A percentile compares a stretch with the other conserved stretches of the same genome.
These are phyloP conservation scores for Harpagoxenus sublaevis DNA, from an alignment of 2,888 invertebrate species.

Conservation along the genomic window DNA sequence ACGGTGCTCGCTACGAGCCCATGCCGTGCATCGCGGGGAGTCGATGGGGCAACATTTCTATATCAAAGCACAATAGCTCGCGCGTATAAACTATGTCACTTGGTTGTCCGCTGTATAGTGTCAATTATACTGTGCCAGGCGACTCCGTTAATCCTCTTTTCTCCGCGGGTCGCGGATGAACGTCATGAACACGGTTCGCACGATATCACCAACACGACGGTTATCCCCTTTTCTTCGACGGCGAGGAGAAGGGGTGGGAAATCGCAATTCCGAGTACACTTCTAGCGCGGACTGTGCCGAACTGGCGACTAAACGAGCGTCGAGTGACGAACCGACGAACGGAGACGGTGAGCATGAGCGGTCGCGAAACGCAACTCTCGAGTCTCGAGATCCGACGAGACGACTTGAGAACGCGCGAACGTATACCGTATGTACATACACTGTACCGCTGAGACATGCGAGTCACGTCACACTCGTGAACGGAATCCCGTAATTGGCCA, in stretches of 20 bases:
- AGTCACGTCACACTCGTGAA: background rate
- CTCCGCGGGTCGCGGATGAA: background rate
- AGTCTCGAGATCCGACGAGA: background rate
- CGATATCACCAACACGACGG: background rate
- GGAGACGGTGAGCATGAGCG: too few species aligned
- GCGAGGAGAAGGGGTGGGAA: too few species aligned
- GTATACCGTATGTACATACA: too few species aligned
- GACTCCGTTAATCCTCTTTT: background rate
- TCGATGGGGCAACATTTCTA: conserved; percentile 76
- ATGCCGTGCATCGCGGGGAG: conserved; percentile 78
- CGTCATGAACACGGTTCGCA: background rate
- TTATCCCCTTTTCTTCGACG: background rate
- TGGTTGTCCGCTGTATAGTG: conserved; percentile 9
- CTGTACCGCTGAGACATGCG: background rate
- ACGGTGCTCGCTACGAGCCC: conserved; percentile 73
- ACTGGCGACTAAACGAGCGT: background rate
- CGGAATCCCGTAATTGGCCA: conserved; percentile 45
- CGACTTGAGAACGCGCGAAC: too few species aligned
- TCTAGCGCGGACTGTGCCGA: background rate
- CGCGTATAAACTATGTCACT: conserved; percentile 74
- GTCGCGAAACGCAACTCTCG: background rate
- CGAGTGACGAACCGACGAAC: background rate
- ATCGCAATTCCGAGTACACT: background rate
- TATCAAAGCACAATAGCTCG: conserved; percentile 74
- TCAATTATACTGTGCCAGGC: background rate